phyloP scores from a whole-genome alignment of 2,113 vertebrate species.

The Carlito syrichta region DNA sequence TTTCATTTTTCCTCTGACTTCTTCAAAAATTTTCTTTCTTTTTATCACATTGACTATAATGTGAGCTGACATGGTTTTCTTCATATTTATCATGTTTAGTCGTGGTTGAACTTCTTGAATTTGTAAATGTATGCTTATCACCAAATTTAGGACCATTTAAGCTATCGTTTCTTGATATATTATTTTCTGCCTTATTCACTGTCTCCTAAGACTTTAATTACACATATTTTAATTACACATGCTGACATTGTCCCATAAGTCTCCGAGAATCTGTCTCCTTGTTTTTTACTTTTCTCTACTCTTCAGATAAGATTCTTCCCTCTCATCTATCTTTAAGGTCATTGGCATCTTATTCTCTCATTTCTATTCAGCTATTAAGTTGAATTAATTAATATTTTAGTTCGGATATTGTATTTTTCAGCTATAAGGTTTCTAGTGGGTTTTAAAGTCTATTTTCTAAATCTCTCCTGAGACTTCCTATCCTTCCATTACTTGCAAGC shows the following conservation, averaged over 20 bases:
- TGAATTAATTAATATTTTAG: too few relatives aligned
- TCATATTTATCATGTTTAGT: not conserved
- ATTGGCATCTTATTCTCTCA: not conserved
- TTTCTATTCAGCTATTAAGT: not conserved
- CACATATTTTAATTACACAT: not conserved
- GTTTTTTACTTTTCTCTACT: not conserved
- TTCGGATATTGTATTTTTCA: not conserved
- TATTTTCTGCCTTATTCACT: not conserved
- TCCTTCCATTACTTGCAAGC: not conserved
- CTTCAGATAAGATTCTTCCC: not conserved
- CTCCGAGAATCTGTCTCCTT: not conserved
- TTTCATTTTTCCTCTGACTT: not conserved
- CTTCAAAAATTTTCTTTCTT: not conserved
- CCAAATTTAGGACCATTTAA: not conserved
- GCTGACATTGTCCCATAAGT: not conserved
- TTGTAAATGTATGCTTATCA: not conserved
- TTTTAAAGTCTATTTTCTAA: not conserved
- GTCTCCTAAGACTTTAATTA: not conserved
- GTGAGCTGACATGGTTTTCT: not conserved
- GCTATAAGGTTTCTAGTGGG: not conserved
- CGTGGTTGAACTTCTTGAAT: not conserved
- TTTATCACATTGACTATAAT: rapidly evolving
- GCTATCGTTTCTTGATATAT: not conserved
- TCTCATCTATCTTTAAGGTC: not conserved
- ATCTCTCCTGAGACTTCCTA: not conserved